Evolutionary conservation across 2,888 invertebrate species (phyloP).

Genomic region (Rhaphigaster nebulosa): DNA sequence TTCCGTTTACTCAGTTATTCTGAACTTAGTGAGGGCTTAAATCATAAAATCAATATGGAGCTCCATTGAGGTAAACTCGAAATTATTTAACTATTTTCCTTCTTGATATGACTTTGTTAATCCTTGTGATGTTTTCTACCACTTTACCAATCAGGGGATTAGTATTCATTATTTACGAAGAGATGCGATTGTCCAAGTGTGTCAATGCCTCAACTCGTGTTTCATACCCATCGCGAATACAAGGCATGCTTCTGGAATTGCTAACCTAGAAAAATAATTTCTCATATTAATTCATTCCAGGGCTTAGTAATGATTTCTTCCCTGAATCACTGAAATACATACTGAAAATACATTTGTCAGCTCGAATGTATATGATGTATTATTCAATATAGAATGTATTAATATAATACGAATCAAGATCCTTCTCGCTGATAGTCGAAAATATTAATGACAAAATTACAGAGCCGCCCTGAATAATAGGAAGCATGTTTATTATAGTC

Average conservation of each 20-base stretch:
- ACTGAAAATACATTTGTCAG: neutral
- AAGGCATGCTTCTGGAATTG: neutral
- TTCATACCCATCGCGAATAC: neutral
- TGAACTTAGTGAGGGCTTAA: too few relatives aligned
- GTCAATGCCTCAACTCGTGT: neutral
- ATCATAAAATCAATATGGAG: too few relatives aligned
- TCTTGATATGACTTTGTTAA: neutral
- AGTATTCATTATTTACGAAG: neutral
- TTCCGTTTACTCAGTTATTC: too few relatives aligned
- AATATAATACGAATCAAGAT: too few relatives aligned
- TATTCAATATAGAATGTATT: too few relatives aligned
- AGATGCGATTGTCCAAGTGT: neutral
- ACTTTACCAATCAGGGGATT: neutral
- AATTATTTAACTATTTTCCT: too few relatives aligned
- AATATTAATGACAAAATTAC: too few relatives aligned
- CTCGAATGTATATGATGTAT: too few relatives aligned
- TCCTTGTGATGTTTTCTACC: neutral
- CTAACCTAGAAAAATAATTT: neutral
- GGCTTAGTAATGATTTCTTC: neutral
- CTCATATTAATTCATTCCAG: neutral
- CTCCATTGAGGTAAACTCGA: too few relatives aligned
- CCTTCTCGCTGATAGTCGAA: too few relatives aligned
- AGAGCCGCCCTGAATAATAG: too few relatives aligned
- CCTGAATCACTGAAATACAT: neutral
- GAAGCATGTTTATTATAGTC: too few relatives aligned